Conservation (phyloP, 2,888 invertebrate genomes). For the Chrysomela aeneicollis region DNA sequence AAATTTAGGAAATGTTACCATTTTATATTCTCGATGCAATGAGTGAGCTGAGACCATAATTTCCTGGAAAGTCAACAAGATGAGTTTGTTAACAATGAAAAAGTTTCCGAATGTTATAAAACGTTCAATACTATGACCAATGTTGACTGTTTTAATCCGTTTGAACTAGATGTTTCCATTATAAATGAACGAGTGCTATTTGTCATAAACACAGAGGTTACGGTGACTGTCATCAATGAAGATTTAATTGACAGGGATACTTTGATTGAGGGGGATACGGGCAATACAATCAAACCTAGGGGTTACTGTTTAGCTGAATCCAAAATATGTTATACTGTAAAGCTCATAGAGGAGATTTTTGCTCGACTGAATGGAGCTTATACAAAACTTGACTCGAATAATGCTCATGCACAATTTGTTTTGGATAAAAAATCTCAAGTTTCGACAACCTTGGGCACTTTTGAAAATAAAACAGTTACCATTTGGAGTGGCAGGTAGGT, state of each 20-base stretch:
- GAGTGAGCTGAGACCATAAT: not conserved
- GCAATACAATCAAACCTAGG: not conserved
- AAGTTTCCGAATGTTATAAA: not conserved
- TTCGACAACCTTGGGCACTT: slow-evolving; percentile 10
- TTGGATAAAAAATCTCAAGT: slow-evolving; percentile 14
- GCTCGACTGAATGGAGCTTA: slow-evolving; percentile 18
- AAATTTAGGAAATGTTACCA: slow-evolving; percentile 4
- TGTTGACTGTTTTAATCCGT: not conserved
- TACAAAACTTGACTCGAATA: slow-evolving; percentile 23
- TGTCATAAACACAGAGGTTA: not conserved
- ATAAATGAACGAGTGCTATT: not conserved
- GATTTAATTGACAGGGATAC: not conserved
- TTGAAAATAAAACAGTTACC: slow-evolving; percentile 19
- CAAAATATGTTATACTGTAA: too few species aligned
- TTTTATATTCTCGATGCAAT: not conserved
- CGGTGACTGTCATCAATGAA: not conserved
- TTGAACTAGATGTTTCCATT: not conserved
- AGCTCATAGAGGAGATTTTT: slow-evolving; percentile 20
- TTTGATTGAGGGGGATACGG: slow-evolving; percentile 9
- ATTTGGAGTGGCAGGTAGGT: slow-evolving; percentile 21
- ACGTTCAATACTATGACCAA: not conserved
- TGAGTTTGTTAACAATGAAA: too few species aligned
- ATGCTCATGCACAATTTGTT: slow-evolving; percentile 23
- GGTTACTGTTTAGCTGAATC: not conserved
- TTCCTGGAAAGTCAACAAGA: too few species aligned